Evolutionary conservation across 1,140 invertebrate species (phyloP).

Genomic region (Ooceraea biroi): DNA sequence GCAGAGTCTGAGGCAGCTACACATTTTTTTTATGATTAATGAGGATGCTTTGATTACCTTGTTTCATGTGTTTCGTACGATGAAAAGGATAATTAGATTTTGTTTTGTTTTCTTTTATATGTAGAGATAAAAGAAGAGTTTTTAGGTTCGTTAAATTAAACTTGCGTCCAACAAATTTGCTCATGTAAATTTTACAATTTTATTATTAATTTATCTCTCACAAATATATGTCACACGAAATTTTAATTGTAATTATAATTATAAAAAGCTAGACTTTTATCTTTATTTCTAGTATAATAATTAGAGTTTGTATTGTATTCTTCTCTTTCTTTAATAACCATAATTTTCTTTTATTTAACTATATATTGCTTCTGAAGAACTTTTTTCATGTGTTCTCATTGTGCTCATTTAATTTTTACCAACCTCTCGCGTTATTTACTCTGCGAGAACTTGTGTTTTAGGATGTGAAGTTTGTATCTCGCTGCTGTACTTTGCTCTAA

Average conservation of each 20-base stretch:
- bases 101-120: not conserved
- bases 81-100: not conserved
- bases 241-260: constrained; percentile 24
- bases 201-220: not conserved
- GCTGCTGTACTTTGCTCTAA: constrained; percentile 21
- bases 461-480: constrained; percentile 50
- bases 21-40: not conserved
- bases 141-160: not conserved
- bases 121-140: not conserved
- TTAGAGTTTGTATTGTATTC: no score
- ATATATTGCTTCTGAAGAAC: not conserved
- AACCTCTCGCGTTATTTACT: not conserved
- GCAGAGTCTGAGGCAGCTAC: not conserved
- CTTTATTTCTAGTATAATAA: no score
- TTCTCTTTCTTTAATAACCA: no score
- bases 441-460: constrained; percentile 10
- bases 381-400: not conserved
- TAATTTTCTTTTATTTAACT: not conserved
- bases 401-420: not conserved
- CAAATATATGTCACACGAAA: constrained; percentile 6
- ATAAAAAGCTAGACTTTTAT: not conserved
- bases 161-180: not conserved
- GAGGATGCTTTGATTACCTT: not conserved
- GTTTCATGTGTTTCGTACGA: not conserved
- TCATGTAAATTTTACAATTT: not conserved